phyloP scores from a whole-genome alignment of 2,888 invertebrate genomes.

The Hypercompe scribonia region DNA sequence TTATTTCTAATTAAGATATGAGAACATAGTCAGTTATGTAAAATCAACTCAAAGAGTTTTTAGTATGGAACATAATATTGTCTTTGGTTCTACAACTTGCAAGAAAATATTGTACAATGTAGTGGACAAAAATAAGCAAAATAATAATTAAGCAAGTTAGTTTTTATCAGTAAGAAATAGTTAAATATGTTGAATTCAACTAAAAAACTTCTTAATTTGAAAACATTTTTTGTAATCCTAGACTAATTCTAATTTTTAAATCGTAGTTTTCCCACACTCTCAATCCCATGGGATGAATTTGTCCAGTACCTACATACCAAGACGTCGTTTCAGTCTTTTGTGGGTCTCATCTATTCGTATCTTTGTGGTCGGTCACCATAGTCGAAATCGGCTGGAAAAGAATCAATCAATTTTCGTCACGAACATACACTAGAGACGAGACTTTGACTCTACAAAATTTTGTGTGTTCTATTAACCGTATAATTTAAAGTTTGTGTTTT shows the following conservation, averaged over 20 bases:
- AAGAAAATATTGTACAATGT: background rate
- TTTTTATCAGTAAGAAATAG: background rate
- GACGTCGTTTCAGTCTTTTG: background rate
- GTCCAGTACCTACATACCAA: background rate
- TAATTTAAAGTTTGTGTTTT: background rate
- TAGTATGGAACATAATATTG: background rate
- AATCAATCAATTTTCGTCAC: no score
- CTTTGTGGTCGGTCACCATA: no score
- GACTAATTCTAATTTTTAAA: no score
- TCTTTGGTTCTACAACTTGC: background rate
- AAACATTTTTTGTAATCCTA: no score
- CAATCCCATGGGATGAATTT: no score
- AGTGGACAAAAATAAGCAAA: background rate
- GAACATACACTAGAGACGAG: no score
- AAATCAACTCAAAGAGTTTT: background rate
- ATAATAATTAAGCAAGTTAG: background rate
- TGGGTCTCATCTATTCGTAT: background rate
- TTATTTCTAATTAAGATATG: background rate
- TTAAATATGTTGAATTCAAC: no score
- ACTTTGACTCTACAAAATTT: no score
- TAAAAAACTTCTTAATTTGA: no score
- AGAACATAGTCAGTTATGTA: background rate
- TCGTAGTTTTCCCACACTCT: no score
- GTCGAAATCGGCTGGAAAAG: no score
- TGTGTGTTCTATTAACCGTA: background rate